Evolutionary conservation across 2,797 vertebrate species (phyloP).

Genomic region (Cottoperca gobio): DNA sequence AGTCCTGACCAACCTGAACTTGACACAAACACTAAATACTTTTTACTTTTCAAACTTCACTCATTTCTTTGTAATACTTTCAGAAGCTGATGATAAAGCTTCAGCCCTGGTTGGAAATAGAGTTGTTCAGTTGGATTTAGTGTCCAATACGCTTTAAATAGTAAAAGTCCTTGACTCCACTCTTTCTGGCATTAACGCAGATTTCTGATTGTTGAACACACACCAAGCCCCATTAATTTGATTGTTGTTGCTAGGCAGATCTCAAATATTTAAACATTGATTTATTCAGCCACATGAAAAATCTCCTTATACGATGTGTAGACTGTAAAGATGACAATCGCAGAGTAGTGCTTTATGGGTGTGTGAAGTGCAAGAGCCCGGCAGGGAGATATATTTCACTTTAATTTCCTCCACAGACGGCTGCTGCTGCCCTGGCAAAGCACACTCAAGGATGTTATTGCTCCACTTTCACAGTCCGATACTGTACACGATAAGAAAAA

Average conservation of each 20-base stretch:
- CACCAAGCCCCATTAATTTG: constrained; percentile 26
- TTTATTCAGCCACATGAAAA: constrained; percentile 65
- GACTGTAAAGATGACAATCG: constrained; percentile 87
- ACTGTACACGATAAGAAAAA: constrained; percentile 75
- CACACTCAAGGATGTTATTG: constrained; percentile 73
- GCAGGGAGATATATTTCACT: constrained; percentile 75
- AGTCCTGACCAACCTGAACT: constrained; percentile 19
- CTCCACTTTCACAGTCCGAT: constrained; percentile 62
- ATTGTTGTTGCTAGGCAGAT: constrained; percentile 56
- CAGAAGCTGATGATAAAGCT: constrained; percentile 10
- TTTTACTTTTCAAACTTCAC: constrained; percentile 14
- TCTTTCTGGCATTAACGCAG: constrained; percentile 16
- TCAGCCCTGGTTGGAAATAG: background rate
- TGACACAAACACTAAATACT: constrained; percentile 33
- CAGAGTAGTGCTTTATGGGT: constrained; percentile 78
- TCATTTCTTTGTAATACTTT: constrained; percentile 24
- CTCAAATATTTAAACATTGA: constrained; percentile 52
- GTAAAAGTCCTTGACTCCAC: background rate
- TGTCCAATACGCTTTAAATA: background rate
- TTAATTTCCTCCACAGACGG: constrained; percentile 74
- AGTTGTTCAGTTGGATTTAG: constrained; percentile 8
- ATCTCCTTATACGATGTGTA: constrained; percentile 70
- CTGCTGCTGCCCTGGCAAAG: constrained; percentile 51
- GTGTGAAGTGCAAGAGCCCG: constrained; percentile 63
- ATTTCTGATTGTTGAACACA: constrained; percentile 35